These are phyloP conservation scores for Philotrypesis tridentata DNA, from an alignment of 1,140 invertebrate genomes.

Conservation along the genomic window DNA sequence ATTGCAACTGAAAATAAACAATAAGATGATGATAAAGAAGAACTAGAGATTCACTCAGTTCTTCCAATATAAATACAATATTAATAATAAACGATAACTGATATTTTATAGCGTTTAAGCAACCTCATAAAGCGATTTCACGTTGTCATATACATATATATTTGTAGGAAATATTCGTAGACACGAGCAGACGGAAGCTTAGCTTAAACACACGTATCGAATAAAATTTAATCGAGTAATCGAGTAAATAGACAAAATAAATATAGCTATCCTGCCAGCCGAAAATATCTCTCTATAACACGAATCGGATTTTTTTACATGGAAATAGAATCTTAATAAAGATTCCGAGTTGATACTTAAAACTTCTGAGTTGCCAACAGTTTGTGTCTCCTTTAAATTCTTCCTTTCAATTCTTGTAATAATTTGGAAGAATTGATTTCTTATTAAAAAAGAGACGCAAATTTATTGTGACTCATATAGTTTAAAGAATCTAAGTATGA, in stretches of 20 bases:
- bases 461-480: background rate
- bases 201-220: slow-evolving; percentile 1
- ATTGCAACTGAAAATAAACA: background rate
- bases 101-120: slow-evolving; percentile 5
- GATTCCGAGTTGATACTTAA: background rate
- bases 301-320: background rate
- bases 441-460: background rate
- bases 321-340: background rate
- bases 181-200: background rate
- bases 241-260: slow-evolving; percentile 4
- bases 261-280: slow-evolving; percentile 26
- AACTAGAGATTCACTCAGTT: background rate
- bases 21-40: background rate
- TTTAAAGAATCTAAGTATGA: background rate
- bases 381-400: no score
- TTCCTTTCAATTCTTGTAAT: background rate
- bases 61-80: slow-evolving; percentile 16
- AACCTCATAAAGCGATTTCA: slow-evolving; percentile 13
- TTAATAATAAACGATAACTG: background rate
- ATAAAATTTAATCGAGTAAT: background rate
- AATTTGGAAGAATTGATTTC: background rate
- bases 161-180: slow-evolving; percentile 22
- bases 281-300: background rate
- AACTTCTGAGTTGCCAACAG: background rate
- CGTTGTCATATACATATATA: slow-evolving; percentile 23